A percentile compares a stretch with the other conserved stretches of the same genome.
Evolutionary conservation across 2,797 vertebrate genomes (phyloP).

Genomic region (Halcyon badia): DNA sequence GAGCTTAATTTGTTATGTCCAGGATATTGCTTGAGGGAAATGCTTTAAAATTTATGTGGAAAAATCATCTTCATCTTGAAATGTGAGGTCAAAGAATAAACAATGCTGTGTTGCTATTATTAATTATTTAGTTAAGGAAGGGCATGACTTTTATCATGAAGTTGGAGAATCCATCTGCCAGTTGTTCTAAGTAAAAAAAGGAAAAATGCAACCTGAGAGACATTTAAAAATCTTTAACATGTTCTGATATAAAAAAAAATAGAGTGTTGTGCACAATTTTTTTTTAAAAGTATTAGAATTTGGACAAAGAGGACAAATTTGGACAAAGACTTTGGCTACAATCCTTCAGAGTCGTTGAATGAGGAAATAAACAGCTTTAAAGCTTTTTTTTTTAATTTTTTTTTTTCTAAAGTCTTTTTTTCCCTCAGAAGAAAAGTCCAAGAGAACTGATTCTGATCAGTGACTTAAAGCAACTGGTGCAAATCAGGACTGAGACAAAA

Average conservation of each 20-base stretch:
- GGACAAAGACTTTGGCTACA: neutral
- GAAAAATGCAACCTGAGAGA: neutral
- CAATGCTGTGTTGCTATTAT: neutral
- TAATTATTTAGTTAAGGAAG: neutral
- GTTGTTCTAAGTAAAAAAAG: neutral
- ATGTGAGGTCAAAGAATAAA: neutral
- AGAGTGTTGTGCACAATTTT: neutral
- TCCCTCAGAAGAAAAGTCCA: too few species aligned
- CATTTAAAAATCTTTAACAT: neutral
- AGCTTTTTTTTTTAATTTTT: fast-evolving
- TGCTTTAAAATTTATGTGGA: neutral
- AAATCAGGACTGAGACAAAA: neutral
- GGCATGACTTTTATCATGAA: neutral
- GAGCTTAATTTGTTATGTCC: neutral
- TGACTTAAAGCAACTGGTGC: neutral
- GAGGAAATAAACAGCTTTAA: neutral
- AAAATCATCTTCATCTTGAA: neutral
- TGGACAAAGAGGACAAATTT: neutral
- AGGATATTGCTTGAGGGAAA: neutral
- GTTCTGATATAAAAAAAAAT: neutral
- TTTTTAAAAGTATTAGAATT: neutral
- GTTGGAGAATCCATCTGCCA: neutral
- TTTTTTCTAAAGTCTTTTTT: neutral
- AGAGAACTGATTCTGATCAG: neutral
- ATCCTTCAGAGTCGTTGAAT: neutral